A percentile compares a stretch with the other conserved stretches of the same genome.
Evolutionary conservation across 2,113 vertebrate species (phyloP).

Genomic region (Microcebus tavaratra): DNA sequence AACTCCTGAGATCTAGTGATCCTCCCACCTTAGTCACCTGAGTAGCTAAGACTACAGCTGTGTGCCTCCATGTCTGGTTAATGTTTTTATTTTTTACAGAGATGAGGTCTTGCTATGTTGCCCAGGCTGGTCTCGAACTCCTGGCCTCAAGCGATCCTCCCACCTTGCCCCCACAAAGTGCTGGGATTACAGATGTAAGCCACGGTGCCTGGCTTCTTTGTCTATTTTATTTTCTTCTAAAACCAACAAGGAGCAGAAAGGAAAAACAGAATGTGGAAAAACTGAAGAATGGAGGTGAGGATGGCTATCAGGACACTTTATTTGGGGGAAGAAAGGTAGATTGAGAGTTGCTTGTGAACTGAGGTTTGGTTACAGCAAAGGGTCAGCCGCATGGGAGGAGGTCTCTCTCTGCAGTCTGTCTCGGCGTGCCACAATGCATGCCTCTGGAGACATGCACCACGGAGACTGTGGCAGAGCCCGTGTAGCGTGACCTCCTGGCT

Average conservation of each 20-base stretch:
- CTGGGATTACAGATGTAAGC: neutral
- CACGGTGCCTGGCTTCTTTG: neutral
- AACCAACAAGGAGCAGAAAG: conserved; percentile 1
- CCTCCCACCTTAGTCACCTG: too few species aligned
- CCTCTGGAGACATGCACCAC: neutral
- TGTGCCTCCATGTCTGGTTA: neutral
- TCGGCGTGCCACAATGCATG: too few species aligned
- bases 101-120: neutral
- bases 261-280: neutral
- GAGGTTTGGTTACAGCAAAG: neutral
- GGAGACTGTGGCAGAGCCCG: neutral
- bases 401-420: neutral
- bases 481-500: neutral
- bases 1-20: too few species aligned
- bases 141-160: neutral
- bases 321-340: neutral
- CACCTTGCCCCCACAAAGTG: neutral
- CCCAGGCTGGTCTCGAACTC: neutral
- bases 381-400: neutral
- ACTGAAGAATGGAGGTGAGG: neutral
- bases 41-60: too few species aligned
- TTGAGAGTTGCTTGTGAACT: neutral
- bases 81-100: neutral
- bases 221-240: neutral
- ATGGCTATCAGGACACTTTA: neutral